Evolutionary conservation across 2,113 vertebrate species (phyloP), one percentile per base, ranked within the genome.

Genomic region (Nicator chloris): DNA sequence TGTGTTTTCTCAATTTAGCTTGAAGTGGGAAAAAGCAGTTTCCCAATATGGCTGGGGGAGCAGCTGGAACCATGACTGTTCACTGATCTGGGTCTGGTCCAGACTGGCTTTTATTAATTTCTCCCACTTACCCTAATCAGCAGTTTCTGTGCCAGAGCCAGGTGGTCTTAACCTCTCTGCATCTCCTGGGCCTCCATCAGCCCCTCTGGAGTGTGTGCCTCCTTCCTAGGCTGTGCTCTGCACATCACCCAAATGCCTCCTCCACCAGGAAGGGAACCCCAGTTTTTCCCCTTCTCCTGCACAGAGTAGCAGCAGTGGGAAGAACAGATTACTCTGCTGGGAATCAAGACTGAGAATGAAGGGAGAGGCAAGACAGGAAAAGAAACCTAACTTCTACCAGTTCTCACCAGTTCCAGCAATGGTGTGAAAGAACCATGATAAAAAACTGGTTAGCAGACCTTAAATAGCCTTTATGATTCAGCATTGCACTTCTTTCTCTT

Each of bases 211-310:
- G 1, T 15, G 23, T 3, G 0, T 42, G 3, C 8, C 12, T 77
- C 31, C 50, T 61, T 72, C 50, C 20, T 4, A 28, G 49, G 49
- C 33, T 56, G 49, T 3, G 0, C 11, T 22, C 44, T 6, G 4
- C 33, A n/a, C 26, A 5, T 60, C 1, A 0, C 5, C 7, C 4
- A 4, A 2, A 11, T 24, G 27, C 14, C 24, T 77, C 18, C 45
- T 24, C 9, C 31, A 7, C 0, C 0, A 1, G 33, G 6, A 63
- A 78, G 60, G 23, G 30, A 66, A 10, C 2, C 35, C 6, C 6
- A 42, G 1, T 4, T 24, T 11, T 10, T 42, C 7, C 24, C 31
- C 35, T 40, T 72, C 22, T 45, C 8, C 47, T 44, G 44, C 20
- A 15, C 33, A 51, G 39, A 77, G 10, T 1, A 35, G 24, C 71